Percentiles rank a stretch among this genome's conserved stretches.
Evolutionary conservation across 1,140 invertebrate species (phyloP).

Genomic region (Drosophila kepulauana): DNA sequence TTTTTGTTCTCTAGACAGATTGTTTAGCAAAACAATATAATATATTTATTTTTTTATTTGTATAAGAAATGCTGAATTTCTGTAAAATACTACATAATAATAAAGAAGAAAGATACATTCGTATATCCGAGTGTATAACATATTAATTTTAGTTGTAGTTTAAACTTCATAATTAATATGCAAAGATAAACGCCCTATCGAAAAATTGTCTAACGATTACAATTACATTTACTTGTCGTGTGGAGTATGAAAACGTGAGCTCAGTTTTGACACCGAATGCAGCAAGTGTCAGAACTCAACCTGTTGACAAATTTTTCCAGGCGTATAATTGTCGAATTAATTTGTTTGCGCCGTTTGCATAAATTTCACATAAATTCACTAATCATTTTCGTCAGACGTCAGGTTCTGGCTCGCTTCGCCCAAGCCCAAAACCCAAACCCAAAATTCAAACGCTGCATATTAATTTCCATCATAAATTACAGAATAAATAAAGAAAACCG

Average conservation of each 20-base stretch:
- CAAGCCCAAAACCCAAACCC: slow-evolving; percentile 51
- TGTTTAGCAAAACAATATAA: too few species aligned
- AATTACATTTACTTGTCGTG: slow-evolving; percentile 1
- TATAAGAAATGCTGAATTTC: too few species aligned
- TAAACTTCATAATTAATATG: too few species aligned
- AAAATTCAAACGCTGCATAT: slow-evolving; percentile 61
- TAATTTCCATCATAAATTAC: slow-evolving; percentile 77
- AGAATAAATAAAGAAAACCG: slow-evolving; percentile 49
- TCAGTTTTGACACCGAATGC: slow-evolving; percentile 54
- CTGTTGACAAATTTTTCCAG: slow-evolving; percentile 66
- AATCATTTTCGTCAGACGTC: slow-evolving; percentile 67
- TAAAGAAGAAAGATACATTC: too few species aligned
- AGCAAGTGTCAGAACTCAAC: slow-evolving; percentile 65
- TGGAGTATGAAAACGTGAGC: slow-evolving; percentile 46
- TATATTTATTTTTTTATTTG: too few species aligned
- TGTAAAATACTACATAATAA: too few species aligned
- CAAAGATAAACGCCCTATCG: too few species aligned
- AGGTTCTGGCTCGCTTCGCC: slow-evolving; percentile 38
- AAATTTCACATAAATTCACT: slow-evolving; percentile 77
- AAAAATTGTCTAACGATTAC: not conserved
- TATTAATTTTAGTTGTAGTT: too few species aligned
- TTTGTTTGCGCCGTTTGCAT: slow-evolving; percentile 63
- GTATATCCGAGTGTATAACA: too few species aligned
- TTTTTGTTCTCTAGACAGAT: too few species aligned
- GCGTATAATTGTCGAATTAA: slow-evolving; percentile 63